A percentile compares a stretch with the other conserved stretches of the same genome.
Conservation (phyloP, 2,797 vertebrate genomes). For the Scyliorhinus canicula region DNA sequence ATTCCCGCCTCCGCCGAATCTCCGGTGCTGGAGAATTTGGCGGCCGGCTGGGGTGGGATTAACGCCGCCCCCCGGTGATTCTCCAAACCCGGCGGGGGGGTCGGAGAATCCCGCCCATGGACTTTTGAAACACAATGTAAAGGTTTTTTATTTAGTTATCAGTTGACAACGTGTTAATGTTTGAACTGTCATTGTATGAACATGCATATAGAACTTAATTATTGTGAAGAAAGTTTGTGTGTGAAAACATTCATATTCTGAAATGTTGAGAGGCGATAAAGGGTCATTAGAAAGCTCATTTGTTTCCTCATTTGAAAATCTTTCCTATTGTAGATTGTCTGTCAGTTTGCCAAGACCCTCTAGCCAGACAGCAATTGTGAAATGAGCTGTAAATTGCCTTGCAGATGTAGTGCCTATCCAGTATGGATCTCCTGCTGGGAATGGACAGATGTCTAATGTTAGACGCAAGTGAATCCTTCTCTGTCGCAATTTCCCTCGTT, state of each 20-base stretch:
- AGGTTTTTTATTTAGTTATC: neutral
- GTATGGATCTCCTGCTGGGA: constrained; percentile 2
- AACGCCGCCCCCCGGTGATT: too few species aligned
- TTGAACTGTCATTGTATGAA: neutral
- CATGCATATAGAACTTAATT: neutral
- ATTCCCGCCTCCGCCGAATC: too few species aligned
- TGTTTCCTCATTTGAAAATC: neutral
- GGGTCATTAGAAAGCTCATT: neutral
- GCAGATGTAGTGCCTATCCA: neutral
- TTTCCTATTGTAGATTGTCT: neutral
- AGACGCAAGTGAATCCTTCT: neutral
- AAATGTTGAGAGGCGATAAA: neutral
- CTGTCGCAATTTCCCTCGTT: neutral
- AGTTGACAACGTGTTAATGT: neutral
- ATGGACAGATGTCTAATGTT: constrained; percentile 4
- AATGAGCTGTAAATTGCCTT: constrained; percentile 19
- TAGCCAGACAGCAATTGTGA: neutral
- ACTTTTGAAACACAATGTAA: neutral
- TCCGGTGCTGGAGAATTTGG: too few species aligned
- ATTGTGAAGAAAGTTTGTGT: neutral
- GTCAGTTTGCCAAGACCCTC: neutral
- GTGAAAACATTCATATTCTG: neutral
- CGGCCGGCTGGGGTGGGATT: too few species aligned
- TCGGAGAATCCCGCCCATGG: too few species aligned
- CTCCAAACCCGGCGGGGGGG: too few species aligned